A percentile compares a stretch with the other conserved stretches of the same genome.
phyloP scores from a whole-genome alignment of 2,888 invertebrate genomes.

The Diarsia mendica region DNA sequence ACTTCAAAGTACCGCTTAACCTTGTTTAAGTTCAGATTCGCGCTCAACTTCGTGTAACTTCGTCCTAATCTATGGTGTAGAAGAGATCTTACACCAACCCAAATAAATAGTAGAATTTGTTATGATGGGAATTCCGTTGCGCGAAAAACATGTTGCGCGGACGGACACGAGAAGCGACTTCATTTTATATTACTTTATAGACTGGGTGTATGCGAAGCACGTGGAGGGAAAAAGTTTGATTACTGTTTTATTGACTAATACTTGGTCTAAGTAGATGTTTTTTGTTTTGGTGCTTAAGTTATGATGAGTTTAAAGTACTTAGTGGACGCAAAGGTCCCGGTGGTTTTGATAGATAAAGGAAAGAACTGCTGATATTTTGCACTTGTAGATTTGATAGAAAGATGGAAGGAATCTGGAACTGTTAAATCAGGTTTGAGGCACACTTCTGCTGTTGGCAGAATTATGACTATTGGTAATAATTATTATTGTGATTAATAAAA shows the following conservation, averaged over 20 bases:
- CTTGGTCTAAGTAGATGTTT: constrained; percentile 45
- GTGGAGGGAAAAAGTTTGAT: constrained; percentile 60
- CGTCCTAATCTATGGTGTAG: too few relatives aligned
- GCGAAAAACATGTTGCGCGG: too few relatives aligned
- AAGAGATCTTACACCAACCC: too few relatives aligned
- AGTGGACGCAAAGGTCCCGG: constrained; percentile 8
- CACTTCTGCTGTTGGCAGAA: not conserved
- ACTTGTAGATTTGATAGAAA: too few relatives aligned
- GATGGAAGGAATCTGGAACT: not conserved
- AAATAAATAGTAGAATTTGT: too few relatives aligned
- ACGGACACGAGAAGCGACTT: not conserved
- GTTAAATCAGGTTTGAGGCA: not conserved
- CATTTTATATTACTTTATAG: constrained; percentile 6
- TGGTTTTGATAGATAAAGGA: not conserved
- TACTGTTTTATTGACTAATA: constrained; percentile 63
- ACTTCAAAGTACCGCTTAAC: too few relatives aligned
- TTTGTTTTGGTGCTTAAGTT: constrained; percentile 55
- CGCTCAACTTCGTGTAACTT: too few relatives aligned
- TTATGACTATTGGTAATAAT: not conserved
- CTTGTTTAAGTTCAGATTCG: too few relatives aligned
- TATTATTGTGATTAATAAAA: too few relatives aligned
- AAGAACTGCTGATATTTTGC: accelerated
- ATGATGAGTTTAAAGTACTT: constrained; percentile 31
- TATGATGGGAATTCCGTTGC: too few relatives aligned
- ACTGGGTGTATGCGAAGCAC: constrained; percentile 33